Evolutionary conservation across 1,140 invertebrate species (phyloP), one percentile per base, ranked within the genome.

Genomic region (Berghia stephanieae): DNA sequence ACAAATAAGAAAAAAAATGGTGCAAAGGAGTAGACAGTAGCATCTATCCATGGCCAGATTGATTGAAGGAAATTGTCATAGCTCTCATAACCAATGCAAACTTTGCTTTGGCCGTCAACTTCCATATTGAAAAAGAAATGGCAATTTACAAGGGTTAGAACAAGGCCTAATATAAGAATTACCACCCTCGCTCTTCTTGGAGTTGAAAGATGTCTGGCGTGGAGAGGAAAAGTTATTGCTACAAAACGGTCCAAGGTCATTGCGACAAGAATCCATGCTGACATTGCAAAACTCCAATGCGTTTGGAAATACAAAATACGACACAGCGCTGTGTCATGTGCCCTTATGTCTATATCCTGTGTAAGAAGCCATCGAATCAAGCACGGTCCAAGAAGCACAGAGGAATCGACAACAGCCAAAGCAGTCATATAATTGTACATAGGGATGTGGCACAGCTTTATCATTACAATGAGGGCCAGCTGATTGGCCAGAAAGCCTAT

Each of bases 391-490:
- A 83, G 82, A 24, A 89, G 72, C 13, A 85, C 84, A 1, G 80
- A 36, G 42, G 84, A 81, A 67, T 89, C 88, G 2, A 82, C 81
- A 3, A 86, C 76, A 0, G 88, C 87, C 34, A 88, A 78, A 4
- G 81, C 80, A 0, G 85, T 82, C 81, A 88, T 83, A 78, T 87
- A 87, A 66, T 87, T 80, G 69, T 83, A 85, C 21, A 87, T 86
- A 13, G 87, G 83, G 10, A 85, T 80, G 24, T 79, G 66, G 2
- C 80, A 77, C 78, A 88, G 81, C 16, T 83, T 69, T 10, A 80
- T 71, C 82, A 88, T 85, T 4, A 89, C 83, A 3, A 85, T 31
- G 36, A 86, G 80, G 46, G 81, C 84, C 44, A 88, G 75, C 24
- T 83, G 52, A 76, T 88, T 89, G 24, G 87, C 86, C 5, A 86